These are phyloP conservation scores for Cephus sareptanus DNA, from an alignment of 2,888 invertebrate species.

Conservation along the genomic window DNA sequence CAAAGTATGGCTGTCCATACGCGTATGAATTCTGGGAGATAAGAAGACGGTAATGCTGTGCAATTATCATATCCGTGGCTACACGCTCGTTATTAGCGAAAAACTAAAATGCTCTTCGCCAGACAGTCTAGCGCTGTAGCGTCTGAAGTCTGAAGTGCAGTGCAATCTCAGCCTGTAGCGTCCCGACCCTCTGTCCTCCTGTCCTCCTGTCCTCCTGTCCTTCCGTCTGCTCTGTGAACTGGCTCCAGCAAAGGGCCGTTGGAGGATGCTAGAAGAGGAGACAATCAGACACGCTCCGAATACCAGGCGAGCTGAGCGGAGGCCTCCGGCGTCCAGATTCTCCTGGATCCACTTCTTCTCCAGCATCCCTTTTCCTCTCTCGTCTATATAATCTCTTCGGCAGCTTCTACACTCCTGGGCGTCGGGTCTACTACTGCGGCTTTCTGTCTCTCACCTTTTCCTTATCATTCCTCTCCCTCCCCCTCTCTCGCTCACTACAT, in stretches of 20 bases:
- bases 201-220: background rate
- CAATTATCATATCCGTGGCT: background rate
- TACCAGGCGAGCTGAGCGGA: conserved; percentile 14
- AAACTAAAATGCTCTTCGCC: background rate
- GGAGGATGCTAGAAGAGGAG: conserved; percentile 20
- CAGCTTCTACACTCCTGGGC: background rate
- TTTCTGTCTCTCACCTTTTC: conserved; percentile 10
- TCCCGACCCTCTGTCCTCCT: background rate
- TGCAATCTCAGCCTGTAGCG: background rate
- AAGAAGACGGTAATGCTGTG: background rate
- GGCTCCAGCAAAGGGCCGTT: conserved; percentile 4
- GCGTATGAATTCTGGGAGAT: background rate
- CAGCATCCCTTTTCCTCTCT: conserved; percentile 10
- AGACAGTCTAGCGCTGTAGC: background rate
- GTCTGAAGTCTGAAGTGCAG: background rate
- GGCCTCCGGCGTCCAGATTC: conserved; percentile 16
- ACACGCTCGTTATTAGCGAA: background rate
- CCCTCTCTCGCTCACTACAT: background rate
- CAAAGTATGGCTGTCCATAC: background rate
- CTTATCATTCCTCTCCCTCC: conserved; percentile 2
- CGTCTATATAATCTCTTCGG: background rate
- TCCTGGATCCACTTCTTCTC: conserved; percentile 1
- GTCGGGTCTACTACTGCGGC: conserved; percentile 3
- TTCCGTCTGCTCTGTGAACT: background rate
- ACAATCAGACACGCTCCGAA: conserved; percentile 35